Conservation (phyloP, 2,888 invertebrate genomes). For the Drosophila kuntzei region DNA sequence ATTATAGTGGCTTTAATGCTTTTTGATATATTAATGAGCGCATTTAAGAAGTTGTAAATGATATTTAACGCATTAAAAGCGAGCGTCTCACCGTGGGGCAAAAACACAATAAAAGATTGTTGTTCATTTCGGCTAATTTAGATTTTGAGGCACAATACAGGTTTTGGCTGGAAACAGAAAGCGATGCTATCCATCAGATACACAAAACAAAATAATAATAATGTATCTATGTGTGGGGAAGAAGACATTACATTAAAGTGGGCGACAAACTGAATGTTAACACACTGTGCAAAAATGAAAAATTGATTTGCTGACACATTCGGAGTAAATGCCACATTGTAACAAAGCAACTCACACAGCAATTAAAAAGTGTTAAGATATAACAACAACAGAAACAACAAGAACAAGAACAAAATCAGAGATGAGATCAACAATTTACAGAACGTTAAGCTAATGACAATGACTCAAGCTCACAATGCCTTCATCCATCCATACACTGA, state of each 20-base stretch:
- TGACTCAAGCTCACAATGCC: conserved; percentile 60
- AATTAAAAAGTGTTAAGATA: conserved; percentile 73
- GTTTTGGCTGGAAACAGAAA: conserved; percentile 10
- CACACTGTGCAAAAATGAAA: conserved; percentile 36
- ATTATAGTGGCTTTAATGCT: conserved; percentile 39
- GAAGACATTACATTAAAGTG: conserved; percentile 42
- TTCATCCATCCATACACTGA: background rate
- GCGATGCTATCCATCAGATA: conserved; percentile 21
- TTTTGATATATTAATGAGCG: conserved; percentile 49
- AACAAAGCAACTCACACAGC: conserved; percentile 21
- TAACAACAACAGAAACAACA: conserved; percentile 14
- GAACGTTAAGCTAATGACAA: conserved; percentile 69
- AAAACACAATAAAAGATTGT: conserved; percentile 37
- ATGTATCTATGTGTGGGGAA: background rate
- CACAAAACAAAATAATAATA: background rate
- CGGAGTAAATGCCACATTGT: conserved; percentile 13
- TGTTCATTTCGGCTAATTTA: conserved; percentile 49
- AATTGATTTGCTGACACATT: conserved; percentile 56
- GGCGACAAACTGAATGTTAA: conserved; percentile 12
- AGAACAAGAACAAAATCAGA: background rate
- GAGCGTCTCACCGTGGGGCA: conserved; percentile 17
- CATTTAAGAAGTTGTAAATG: conserved; percentile 54
- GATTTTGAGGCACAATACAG: conserved; percentile 20
- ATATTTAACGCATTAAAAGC: conserved; percentile 51
- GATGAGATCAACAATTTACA: conserved; percentile 29